Evolutionary conservation across 2,797 vertebrate species (phyloP).

Genomic region (Holocentrus rufus): DNA sequence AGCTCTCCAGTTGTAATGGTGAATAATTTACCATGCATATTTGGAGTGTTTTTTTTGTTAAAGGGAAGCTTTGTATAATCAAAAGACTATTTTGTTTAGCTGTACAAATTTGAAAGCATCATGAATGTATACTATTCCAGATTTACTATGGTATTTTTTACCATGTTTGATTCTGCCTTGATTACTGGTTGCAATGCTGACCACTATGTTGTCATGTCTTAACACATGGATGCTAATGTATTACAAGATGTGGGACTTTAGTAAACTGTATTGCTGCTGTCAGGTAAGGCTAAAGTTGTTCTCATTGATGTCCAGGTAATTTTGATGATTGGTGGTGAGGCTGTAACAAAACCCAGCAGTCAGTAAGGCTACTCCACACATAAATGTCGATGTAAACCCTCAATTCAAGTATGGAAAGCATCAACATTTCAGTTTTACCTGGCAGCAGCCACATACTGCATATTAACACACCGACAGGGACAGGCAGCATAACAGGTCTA

Average conservation of each 20-base stretch:
- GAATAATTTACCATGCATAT: neutral
- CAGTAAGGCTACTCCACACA: too few relatives aligned
- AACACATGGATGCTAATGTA: slow-evolving; percentile 2
- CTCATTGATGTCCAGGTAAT: neutral
- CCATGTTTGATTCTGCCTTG: neutral
- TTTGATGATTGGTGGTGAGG: neutral
- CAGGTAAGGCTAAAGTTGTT: neutral
- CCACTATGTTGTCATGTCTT: neutral
- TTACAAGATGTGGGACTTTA: neutral
- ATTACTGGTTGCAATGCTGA: slow-evolving; percentile 12
- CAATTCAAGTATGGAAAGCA: too few relatives aligned
- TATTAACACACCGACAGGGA: neutral
- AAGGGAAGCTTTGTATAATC: neutral
- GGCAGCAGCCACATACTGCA: too few relatives aligned
- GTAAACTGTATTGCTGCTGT: neutral
- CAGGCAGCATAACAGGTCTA: neutral
- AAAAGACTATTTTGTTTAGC: neutral
- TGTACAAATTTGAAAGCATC: neutral
- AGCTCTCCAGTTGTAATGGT: neutral
- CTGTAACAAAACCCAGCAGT: neutral
- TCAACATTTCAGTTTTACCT: too few relatives aligned
- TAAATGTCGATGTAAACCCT: too few relatives aligned
- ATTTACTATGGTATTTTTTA: neutral
- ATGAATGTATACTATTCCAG: slow-evolving; percentile 9
- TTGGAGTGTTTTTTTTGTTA: neutral